A percentile compares a stretch with the other conserved stretches of the same genome.
phyloP scores from a whole-genome alignment of 1,140 invertebrate species.

The Portunus trituberculatus region DNA sequence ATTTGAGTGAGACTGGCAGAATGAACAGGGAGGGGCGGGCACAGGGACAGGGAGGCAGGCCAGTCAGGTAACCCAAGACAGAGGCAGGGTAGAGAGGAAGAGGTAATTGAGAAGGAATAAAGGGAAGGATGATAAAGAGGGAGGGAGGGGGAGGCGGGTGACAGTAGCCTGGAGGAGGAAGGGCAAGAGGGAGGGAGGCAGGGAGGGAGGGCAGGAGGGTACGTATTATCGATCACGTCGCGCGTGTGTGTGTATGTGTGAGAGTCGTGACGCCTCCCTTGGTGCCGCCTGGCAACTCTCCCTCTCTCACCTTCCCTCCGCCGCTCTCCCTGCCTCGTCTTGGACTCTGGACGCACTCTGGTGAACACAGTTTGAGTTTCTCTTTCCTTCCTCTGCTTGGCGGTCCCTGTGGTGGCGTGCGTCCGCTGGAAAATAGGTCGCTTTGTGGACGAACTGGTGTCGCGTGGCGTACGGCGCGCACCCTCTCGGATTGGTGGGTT shows the following conservation, averaged over 20 bases:
- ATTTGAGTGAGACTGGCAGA: no score
- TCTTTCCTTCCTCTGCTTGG: background rate
- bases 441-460: conserved; percentile 7
- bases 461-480: conserved; percentile 6
- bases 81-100: background rate
- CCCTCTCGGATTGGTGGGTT: conserved; percentile 7
- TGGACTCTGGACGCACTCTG: background rate
- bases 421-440: background rate
- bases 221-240: conserved; percentile 21
- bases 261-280: conserved; percentile 17
- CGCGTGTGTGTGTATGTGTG: conserved; percentile 1
- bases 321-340: background rate
- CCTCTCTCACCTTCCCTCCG: conserved; percentile 8
- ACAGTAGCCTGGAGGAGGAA: conserved; percentile 9
- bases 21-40: no score
- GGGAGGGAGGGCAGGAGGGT: background rate
- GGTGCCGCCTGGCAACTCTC: conserved; percentile 8
- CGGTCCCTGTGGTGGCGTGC: background rate
- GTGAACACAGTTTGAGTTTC: background rate
- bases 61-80: background rate
- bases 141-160: background rate
- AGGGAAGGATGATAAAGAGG: conserved; percentile 12
- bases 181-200: background rate
- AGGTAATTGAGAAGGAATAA: conserved; percentile 23
- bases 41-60: background rate